phyloP scores from a whole-genome alignment of 2,113 vertebrate genomes.

The Elachura formosa region DNA sequence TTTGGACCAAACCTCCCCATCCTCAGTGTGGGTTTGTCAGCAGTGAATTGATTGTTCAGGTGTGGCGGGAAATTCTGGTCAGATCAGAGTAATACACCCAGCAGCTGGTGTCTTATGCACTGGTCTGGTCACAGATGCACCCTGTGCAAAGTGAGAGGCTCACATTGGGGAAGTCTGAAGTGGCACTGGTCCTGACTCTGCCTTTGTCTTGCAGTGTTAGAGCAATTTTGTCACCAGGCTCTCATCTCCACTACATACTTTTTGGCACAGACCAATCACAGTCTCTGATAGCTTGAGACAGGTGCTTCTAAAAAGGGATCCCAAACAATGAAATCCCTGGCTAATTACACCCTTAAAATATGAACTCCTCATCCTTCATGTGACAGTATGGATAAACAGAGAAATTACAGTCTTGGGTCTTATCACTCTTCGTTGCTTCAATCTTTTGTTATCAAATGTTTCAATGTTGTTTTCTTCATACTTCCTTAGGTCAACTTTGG shows the following conservation, averaged over 20 bases:
- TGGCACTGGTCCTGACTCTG: not conserved
- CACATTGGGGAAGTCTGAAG: not conserved
- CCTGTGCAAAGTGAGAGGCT: not conserved
- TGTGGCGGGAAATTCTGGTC: not conserved
- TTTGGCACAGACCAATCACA: not conserved
- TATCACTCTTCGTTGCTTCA: not conserved
- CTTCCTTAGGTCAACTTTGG: not conserved
- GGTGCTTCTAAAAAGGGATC: not conserved
- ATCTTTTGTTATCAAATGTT: not conserved
- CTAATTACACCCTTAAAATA: not conserved
- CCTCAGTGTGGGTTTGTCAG: fast-evolving
- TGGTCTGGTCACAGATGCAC: not conserved
- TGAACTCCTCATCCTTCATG: not conserved
- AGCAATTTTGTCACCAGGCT: not conserved
- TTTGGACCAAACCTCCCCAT: not conserved
- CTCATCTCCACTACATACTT: not conserved
- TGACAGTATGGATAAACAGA: not conserved
- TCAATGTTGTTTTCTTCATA: not conserved
- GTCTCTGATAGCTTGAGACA: not conserved
- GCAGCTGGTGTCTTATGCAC: not conserved
- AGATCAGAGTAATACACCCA: not conserved
- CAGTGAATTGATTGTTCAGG: not conserved
- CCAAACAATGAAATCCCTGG: not conserved
- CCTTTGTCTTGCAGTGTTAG: not conserved
- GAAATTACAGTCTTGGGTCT: not conserved